A percentile compares a stretch with the other conserved stretches of the same genome.
Evolutionary conservation across 2,113 vertebrate species (phyloP).

Genomic region (Cephalopterus ornatus): DNA sequence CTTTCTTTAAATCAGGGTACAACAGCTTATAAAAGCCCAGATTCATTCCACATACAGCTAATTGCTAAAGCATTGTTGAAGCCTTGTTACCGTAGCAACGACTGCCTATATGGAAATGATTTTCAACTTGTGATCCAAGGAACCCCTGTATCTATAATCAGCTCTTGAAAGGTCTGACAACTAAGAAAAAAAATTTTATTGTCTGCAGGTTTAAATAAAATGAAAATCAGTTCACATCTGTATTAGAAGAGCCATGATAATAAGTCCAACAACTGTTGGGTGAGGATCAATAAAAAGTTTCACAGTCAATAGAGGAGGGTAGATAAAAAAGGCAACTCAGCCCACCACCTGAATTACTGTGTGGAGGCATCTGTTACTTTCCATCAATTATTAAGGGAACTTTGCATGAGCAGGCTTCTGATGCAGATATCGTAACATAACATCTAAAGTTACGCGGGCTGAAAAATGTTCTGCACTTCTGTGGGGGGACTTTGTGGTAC

Average conservation of each 20-base stretch:
- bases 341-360: not conserved
- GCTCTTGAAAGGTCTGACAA: not conserved
- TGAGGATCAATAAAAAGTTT: not conserved
- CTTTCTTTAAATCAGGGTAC: not conserved
- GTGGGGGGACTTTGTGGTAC: not conserved
- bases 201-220: not conserved
- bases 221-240: not conserved
- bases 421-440: not conserved
- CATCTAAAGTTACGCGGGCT: not conserved
- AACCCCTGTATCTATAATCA: not conserved
- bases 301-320: not conserved
- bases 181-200: not conserved
- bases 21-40: not conserved
- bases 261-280: not conserved
- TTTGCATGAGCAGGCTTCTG: not conserved
- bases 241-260: not conserved
- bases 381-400: not conserved
- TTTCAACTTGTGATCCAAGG: not conserved
- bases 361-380: not conserved
- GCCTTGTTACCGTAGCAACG: not conserved
- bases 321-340: not conserved
- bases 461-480: not conserved
- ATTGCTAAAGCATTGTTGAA: not conserved
- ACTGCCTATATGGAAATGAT: not conserved
- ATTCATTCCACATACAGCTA: not conserved